Evolutionary conservation across 2,113 vertebrate species (phyloP).

Genomic region (Pygathrix nemaeus): DNA sequence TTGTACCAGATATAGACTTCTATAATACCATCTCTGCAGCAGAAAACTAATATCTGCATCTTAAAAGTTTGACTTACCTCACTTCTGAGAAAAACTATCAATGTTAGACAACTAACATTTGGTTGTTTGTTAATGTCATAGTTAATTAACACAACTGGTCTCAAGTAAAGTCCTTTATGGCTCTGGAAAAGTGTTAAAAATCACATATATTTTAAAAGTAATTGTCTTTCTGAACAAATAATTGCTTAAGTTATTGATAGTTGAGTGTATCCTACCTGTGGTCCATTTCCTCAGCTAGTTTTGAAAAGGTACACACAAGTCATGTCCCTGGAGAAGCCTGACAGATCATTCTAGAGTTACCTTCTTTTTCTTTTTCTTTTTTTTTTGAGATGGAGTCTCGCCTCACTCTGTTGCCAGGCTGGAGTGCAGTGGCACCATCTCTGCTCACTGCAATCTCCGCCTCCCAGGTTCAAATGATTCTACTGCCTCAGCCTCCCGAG

Average conservation of each 20-base stretch:
- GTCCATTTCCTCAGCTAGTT: neutral
- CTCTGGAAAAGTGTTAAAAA: neutral
- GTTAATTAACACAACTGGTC: neutral
- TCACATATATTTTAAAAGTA: neutral
- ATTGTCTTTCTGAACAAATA: slow-evolving; percentile 13
- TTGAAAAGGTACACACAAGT: neutral
- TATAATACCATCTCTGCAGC: neutral
- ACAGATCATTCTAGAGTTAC: neutral
- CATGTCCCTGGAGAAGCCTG: neutral
- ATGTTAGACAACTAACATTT: neutral
- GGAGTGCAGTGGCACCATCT: too few relatives aligned
- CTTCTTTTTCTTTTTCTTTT: neutral
- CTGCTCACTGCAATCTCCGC: too few relatives aligned
- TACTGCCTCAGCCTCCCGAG: too few relatives aligned
- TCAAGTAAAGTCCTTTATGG: neutral
- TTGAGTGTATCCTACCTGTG: neutral
- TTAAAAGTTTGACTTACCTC: neutral
- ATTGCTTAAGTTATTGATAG: neutral
- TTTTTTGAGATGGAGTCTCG: too few relatives aligned
- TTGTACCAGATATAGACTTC: neutral
- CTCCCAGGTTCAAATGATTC: too few relatives aligned
- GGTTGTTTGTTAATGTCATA: neutral
- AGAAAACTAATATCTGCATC: neutral
- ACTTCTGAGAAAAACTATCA: neutral
- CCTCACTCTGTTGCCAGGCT: too few relatives aligned